Percentiles rank a stretch among this genome's conserved stretches.
Conservation (phyloP, 2,888 invertebrate species). For the Thysanoteuthis rhombus region DNA sequence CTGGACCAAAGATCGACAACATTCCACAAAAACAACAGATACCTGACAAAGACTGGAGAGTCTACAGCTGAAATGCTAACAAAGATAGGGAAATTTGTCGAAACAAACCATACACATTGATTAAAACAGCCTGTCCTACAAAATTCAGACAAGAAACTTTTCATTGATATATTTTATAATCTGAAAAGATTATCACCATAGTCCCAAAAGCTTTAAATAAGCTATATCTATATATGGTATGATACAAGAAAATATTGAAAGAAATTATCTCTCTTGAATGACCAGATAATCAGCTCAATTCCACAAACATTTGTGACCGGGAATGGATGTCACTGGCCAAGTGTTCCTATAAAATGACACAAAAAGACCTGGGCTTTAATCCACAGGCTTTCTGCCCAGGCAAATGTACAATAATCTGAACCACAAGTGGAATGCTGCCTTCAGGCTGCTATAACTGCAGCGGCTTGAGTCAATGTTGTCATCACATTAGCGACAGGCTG, state of each 20-base stretch:
- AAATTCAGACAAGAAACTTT: too few species aligned
- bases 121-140: too few species aligned
- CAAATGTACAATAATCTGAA: too few species aligned
- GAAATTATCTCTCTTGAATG: not conserved
- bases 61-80: too few species aligned
- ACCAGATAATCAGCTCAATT: not conserved
- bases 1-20: too few species aligned
- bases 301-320: not conserved
- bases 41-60: too few species aligned
- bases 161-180: too few species aligned
- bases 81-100: too few species aligned
- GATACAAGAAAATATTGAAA: not conserved
- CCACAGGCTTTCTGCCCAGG: not conserved
- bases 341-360: not conserved
- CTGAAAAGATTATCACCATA: not conserved
- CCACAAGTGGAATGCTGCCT: too few species aligned
- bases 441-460: not conserved
- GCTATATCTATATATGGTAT: not conserved
- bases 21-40: too few species aligned
- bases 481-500: constrained; percentile 57
- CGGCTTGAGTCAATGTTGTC: constrained; percentile 14
- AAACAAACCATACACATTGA: too few species aligned
- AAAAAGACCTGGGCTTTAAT: not conserved
- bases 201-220: not conserved
- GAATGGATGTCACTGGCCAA: not conserved